These are phyloP conservation scores for Avahi laniger DNA, from an alignment of 2,797 vertebrate genomes.

Conservation along the genomic window DNA sequence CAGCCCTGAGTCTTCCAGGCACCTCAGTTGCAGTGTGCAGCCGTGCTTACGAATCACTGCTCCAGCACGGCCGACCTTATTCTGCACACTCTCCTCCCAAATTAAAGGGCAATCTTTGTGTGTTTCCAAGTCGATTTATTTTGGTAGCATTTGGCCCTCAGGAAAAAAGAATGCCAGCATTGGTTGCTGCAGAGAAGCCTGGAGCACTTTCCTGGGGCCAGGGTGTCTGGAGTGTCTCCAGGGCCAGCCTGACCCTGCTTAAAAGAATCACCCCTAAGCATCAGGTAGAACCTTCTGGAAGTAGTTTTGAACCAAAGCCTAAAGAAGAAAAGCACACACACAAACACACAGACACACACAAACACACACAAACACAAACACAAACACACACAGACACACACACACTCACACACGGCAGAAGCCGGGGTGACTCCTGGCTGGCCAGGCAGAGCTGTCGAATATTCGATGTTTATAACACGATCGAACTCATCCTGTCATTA, in stretches of 20 bases:
- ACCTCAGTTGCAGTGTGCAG: background rate
- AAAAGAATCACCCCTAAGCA: too few relatives aligned
- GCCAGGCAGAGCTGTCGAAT: background rate
- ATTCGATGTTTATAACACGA: slow-evolving; percentile 65
- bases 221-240: accelerated
- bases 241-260: background rate
- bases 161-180: background rate
- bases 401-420: background rate
- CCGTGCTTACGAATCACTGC: background rate
- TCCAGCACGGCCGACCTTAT: background rate
- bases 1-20: background rate
- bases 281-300: background rate
- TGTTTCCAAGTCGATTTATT: background rate
- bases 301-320: background rate
- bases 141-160: background rate
- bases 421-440: slow-evolving; percentile 22
- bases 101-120: background rate
- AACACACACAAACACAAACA: background rate
- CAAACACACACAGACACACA: too few relatives aligned
- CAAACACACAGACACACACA: too few relatives aligned
- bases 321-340: background rate
- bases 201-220: background rate
- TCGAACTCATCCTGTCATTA: slow-evolving; percentile 37
- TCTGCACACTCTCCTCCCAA: accelerated
- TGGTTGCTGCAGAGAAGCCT: background rate